Base-by-base conservation (phyloP, 2,797 vertebrate species). In the Pelobates cultripes region DNA sequence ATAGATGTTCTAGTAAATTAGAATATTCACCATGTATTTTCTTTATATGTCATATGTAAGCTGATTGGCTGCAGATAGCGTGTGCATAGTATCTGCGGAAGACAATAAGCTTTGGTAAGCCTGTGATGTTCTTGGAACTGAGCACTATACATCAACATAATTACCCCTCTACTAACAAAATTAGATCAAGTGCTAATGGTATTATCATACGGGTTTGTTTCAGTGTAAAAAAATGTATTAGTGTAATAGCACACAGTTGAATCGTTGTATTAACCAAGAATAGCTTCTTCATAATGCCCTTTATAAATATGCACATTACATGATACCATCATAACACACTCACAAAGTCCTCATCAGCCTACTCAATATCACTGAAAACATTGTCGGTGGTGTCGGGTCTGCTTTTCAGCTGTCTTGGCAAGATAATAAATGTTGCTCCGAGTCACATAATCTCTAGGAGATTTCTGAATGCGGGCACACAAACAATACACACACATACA, bases 291-390 rank as follows among this genome's bases (percentile, higher is more conserved):
- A 68, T 63, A 74, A 78, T 74, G 55, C 64, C 78, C 70, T 78
- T 78, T 63, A 74, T 78, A 73, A 78, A 63, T 15, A 64, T 74
- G 43, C 68, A 43, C 69, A 78, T 83, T 78, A 83, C 61, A 75
- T 83, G 76, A 83, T 79, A 75, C 69, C 73, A 78, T 82, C 80
- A 77, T 82, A 77, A 82, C 69, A 82, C 70, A 28, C 28, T 82
- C 43, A 71, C 60, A 57, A 70, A 77, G 74, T 77, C 74, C 80
- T 77, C 80, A 82, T 82, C 74, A 82, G 69, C 76, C 80, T 77
- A 57, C 74, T 82, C 75, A 72, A 77, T 82, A 74, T 82, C 80
- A 72, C 74, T 71, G 64, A 66, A 77, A 77, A 82, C 72, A 77
- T 72, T 66, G 73, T 61, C 73, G 53, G 74, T 51, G 47, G 5